Evolutionary conservation across 23 tunicate genomes (phyloP), one percentile per base, ranked within the genome.

Genomic region (Trididemnum nubilum): DNA sequence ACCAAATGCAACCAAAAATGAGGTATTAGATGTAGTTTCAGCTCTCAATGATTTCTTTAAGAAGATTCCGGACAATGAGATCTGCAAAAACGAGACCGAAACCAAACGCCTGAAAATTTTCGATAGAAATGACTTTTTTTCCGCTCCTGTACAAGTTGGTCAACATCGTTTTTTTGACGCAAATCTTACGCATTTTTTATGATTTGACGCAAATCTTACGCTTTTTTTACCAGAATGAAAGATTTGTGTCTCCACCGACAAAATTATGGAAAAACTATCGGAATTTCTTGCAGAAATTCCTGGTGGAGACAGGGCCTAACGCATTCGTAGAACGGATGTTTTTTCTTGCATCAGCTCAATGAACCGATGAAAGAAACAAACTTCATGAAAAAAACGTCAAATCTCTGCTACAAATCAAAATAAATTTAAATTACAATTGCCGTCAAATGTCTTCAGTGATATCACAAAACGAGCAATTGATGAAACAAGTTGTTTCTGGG

Each of bases 131-230:
- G 80, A 82, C 79, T 82, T 81, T 44, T n/a, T 81, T 81, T 82
- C 79, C 86, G 86, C 86, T 82, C 27, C 79, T 82, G 26, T 71
- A 82, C 86, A 82, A 72, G 81, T 81, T 82, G 44, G 86, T 73
- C 76, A 36, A 81, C 86, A 82, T 82, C 12, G 36, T 82, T 71
- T 82, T 82, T 40, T 70, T 61, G 36, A 35, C 23, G n/a, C 71
- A 24, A n/a, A n/a, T n/a, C n/a, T n/a, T n/a, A n/a, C n/a, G n/a
- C n/a, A n/a, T n/a, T n/a, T n/a, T n/a, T n/a, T n/a, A n/a, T n/a
- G n/a, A n/a, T n/a, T n/a, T n/a, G n/a, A n/a, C n/a, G n/a, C n/a
- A n/a, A n/a, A 24, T 27, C 27, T n/a, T n/a, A n/a, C n/a, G n/a
- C n/a, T n/a, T n/a, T n/a, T n/a, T n/a, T n/a, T n/a, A n/a, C n/a